These are phyloP conservation scores for Myripristis murdjan DNA, from an alignment of 2,797 vertebrate species.

Conservation along the genomic window DNA sequence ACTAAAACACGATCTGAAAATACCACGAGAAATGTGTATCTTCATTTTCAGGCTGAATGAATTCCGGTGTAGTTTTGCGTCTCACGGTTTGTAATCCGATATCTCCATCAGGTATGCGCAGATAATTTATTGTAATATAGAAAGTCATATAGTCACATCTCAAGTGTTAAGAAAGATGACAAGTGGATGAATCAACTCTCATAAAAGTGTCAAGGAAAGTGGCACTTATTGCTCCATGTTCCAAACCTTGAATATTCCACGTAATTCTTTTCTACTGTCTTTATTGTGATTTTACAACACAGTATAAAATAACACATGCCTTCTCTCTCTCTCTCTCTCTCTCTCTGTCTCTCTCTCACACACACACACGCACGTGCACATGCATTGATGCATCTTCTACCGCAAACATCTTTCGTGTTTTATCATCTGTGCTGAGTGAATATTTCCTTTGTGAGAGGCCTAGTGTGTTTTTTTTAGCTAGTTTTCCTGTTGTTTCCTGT, in stretches of 20 bases:
- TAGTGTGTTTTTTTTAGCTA: slow-evolving; percentile 61
- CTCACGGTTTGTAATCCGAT: not conserved
- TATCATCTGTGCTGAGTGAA: slow-evolving; percentile 72
- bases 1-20: slow-evolving; percentile 49
- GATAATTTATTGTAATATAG: not conserved
- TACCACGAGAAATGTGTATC: slow-evolving; percentile 16
- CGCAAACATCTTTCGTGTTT: slow-evolving; percentile 65
- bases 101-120: not conserved
- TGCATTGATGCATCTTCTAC: slow-evolving; percentile 44
- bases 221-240: no score
- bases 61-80: not conserved
- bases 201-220: not conserved
- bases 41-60: not conserved
- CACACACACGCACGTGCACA: slow-evolving; percentile 5
- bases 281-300: slow-evolving; percentile 6
- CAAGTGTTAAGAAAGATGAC: not conserved
- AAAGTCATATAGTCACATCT: not conserved
- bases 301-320: slow-evolving; percentile 34
- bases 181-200: no score
- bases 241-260: not conserved
- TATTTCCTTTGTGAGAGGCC: slow-evolving; percentile 72
- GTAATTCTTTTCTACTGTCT: not conserved
- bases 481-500: slow-evolving; percentile 78
- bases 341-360: slow-evolving; percentile 4
- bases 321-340: slow-evolving; percentile 15